Percentiles rank a stretch among this genome's conserved stretches.
phyloP scores from a whole-genome alignment of 2,888 invertebrate species.

The Venusia cambrica region DNA sequence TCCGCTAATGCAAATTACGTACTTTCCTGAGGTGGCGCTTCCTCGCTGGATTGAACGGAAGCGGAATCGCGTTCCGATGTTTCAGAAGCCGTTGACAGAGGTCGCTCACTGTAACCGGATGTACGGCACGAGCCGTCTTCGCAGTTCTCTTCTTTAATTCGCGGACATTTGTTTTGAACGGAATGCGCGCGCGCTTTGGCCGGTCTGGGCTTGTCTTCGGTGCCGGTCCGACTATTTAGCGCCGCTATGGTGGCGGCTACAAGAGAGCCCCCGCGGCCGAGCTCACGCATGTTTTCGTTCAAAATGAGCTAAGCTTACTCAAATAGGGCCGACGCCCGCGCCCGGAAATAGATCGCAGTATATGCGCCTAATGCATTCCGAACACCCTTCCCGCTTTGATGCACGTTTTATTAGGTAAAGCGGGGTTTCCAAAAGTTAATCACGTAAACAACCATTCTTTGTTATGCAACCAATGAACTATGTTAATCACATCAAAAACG shows the following conservation, averaged over 20 bases:
- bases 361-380: conserved; percentile 68
- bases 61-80: conserved; percentile 73
- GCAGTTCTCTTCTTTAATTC: conserved; percentile 45
- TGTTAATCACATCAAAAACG: conserved; percentile 23
- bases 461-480: conserved; percentile 21
- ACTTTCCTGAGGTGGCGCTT: conserved; percentile 73
- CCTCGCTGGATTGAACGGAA: conserved; percentile 77
- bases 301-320: conserved; percentile 71
- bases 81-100: conserved; percentile 72
- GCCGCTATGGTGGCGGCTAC: conserved; percentile 81
- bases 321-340: conserved; percentile 71
- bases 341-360: conserved; percentile 75
- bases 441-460: conserved; percentile 34
- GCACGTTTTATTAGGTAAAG: conserved; percentile 50
- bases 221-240: conserved; percentile 65
- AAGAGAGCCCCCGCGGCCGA: conserved; percentile 79
- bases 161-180: conserved; percentile 42
- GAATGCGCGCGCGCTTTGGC: conserved; percentile 53
- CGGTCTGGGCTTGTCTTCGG: conserved; percentile 56
- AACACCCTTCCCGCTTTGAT: conserved; percentile 64
- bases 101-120: conserved; percentile 69
- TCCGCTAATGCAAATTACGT: conserved; percentile 67
- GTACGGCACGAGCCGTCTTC: conserved; percentile 54
- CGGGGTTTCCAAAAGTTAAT: conserved; percentile 25
- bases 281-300: conserved; percentile 77